Evolutionary conservation across 1,140 invertebrate genomes (phyloP).

Genomic region (Sitophilus oryzae): DNA sequence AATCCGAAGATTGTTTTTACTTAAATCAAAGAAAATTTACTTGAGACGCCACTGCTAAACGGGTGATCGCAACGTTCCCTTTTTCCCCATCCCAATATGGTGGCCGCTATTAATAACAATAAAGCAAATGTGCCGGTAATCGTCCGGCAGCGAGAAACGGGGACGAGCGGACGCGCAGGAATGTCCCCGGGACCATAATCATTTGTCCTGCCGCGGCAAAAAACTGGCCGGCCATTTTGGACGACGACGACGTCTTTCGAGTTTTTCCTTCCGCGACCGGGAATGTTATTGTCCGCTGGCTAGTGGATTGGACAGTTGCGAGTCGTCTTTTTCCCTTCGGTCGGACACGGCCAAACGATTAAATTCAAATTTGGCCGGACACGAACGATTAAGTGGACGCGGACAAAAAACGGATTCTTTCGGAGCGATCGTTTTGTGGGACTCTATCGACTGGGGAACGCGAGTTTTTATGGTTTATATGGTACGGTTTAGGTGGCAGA

Average conservation of each 20-base stretch:
- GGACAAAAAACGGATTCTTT: neutral
- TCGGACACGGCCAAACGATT: constrained; percentile 3
- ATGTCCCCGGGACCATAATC: neutral
- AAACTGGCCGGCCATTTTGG: neutral
- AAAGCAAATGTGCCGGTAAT: constrained; percentile 43
- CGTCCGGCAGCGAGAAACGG: constrained; percentile 35
- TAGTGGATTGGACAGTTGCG: neutral
- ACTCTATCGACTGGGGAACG: too few species aligned
- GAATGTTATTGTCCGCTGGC: neutral
- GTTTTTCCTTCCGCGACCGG: neutral
- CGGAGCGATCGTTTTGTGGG: too few species aligned
- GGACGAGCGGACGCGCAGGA: constrained; percentile 18
- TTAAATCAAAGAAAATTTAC: too few species aligned
- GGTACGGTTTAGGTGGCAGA: too few species aligned
- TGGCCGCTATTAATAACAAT: constrained; percentile 43
- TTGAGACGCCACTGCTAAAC: too few species aligned
- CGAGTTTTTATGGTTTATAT: too few species aligned
- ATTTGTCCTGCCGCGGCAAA: neutral
- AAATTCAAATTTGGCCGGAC: constrained; percentile 20
- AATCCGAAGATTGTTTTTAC: too few species aligned
- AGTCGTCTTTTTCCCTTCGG: neutral
- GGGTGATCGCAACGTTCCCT: neutral
- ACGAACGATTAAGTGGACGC: neutral
- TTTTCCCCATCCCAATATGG: constrained; percentile 33
- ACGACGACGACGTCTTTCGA: neutral